Evolutionary conservation across 2,888 invertebrate species (phyloP).

Genomic region (Acrobasis suavella): DNA sequence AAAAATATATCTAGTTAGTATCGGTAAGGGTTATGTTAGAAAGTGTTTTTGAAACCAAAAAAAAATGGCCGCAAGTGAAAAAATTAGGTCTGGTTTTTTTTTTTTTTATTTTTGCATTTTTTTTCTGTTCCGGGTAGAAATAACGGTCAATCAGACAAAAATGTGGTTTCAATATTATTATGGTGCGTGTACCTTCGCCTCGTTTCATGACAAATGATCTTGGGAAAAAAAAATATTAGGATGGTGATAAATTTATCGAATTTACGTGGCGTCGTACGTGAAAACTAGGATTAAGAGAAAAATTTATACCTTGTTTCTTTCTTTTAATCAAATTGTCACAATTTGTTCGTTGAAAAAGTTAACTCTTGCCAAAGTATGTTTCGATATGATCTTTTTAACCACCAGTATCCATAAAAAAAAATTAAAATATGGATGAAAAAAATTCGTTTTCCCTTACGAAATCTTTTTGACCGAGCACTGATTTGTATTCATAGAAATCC

Average conservation of each 20-base stretch:
- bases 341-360: slow-evolving; percentile 36
- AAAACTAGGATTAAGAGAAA: slow-evolving; percentile 38
- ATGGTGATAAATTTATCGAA: slow-evolving; percentile 73
- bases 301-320: slow-evolving; percentile 21
- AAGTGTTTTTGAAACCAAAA: not conserved
- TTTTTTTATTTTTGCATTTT: not conserved
- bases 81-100: not conserved
- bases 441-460: too few relatives aligned
- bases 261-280: slow-evolving; percentile 66
- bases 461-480: too few relatives aligned
- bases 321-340: slow-evolving; percentile 37
- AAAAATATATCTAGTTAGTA: not conserved
- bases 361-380: slow-evolving; percentile 37
- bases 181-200: slow-evolving; percentile 8
- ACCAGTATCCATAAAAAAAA: too few relatives aligned
- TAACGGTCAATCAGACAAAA: too few relatives aligned
- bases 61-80: not conserved
- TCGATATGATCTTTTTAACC: slow-evolving; percentile 25
- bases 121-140: too few relatives aligned
- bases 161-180: too few relatives aligned
- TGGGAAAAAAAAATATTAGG: slow-evolving; percentile 19
- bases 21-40: not conserved
- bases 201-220: slow-evolving; percentile 13
- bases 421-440: too few relatives aligned
- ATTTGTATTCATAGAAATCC: too few relatives aligned